These are phyloP conservation scores for Clavelina lepadiformis DNA, from an alignment of 23 tunicate genomes.

Conservation along the genomic window DNA sequence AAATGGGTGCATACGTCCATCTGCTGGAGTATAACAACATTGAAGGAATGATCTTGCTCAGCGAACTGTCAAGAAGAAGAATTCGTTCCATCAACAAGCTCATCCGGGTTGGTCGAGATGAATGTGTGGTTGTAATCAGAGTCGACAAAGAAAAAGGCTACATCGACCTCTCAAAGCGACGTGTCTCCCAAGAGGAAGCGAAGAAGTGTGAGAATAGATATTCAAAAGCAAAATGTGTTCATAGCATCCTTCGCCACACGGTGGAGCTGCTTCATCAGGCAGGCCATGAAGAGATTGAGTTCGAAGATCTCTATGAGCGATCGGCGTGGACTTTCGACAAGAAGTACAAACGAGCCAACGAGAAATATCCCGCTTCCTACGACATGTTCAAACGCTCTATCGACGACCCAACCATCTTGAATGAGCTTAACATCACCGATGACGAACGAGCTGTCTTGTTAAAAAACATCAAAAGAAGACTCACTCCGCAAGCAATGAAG, in stretches of 20 bases:
- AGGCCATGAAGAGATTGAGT: slow-evolving; percentile 54
- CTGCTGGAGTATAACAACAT: slow-evolving; percentile 92
- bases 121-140: slow-evolving; percentile 95
- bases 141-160: slow-evolving; percentile 98
- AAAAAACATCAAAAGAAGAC: slow-evolving; percentile 78
- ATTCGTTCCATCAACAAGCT: slow-evolving; percentile 97
- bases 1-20: slow-evolving; percentile 97
- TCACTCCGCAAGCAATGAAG: slow-evolving; percentile 98
- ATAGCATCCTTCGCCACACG: slow-evolving; percentile 87
- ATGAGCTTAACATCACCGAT: slow-evolving; percentile 62
- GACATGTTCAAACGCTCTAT: slow-evolving; percentile 82
- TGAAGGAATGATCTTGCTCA: slow-evolving; percentile 94
- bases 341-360: slow-evolving; percentile 69
- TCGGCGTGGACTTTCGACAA: slow-evolving; percentile 89
- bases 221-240: slow-evolving; percentile 96
- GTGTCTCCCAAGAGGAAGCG: slow-evolving; percentile 93
- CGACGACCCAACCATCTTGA: slow-evolving; percentile 74
- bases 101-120: slow-evolving; percentile 96
- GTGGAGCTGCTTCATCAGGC: slow-evolving; percentile 76
- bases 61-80: slow-evolving; percentile 94
- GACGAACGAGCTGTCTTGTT: slow-evolving; percentile 50
- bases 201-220: slow-evolving; percentile 93
- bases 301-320: slow-evolving; percentile 83
- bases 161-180: slow-evolving; percentile 93
- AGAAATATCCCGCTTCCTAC: slow-evolving; percentile 78